These are phyloP conservation scores for Falco naumanni DNA, from an alignment of 2,797 vertebrate genomes.

Conservation along the genomic window DNA sequence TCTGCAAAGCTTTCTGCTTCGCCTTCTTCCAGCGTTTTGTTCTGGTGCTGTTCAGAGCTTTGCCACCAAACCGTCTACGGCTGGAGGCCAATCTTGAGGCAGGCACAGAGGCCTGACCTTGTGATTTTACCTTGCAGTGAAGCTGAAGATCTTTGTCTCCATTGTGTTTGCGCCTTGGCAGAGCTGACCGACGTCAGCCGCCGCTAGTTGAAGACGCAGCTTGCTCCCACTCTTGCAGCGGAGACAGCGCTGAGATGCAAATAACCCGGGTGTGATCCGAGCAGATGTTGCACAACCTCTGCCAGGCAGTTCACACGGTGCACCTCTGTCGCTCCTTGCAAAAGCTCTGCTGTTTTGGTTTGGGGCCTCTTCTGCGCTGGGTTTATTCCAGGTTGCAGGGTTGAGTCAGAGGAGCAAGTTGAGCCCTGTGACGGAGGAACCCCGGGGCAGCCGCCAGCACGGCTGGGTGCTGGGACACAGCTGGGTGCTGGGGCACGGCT, in stretches of 20 bases:
- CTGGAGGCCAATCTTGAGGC: background rate
- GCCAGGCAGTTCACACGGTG: rapidly evolving
- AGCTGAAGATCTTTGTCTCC: background rate
- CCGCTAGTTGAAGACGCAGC: background rate
- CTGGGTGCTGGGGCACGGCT: background rate
- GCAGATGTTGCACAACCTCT: background rate
- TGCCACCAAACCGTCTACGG: background rate
- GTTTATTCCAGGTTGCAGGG: background rate
- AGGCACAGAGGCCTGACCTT: background rate
- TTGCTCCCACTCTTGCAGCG: background rate
- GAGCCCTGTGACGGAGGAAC: background rate
- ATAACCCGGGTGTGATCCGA: background rate
- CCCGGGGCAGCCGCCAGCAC: rapidly evolving
- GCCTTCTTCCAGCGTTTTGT: background rate
- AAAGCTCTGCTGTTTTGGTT: background rate
- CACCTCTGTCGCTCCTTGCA: background rate
- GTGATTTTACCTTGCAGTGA: background rate
- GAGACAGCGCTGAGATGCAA: background rate
- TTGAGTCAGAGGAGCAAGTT: background rate
- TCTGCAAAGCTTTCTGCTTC: background rate
- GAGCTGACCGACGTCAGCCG: background rate
- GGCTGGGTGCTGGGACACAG: background rate
- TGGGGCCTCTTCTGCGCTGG: background rate
- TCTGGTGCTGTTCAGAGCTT: background rate
- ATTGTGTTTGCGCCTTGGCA: background rate